Evolutionary conservation across 2,113 vertebrate genomes (phyloP).

Genomic region (Panurus biarmicus): DNA sequence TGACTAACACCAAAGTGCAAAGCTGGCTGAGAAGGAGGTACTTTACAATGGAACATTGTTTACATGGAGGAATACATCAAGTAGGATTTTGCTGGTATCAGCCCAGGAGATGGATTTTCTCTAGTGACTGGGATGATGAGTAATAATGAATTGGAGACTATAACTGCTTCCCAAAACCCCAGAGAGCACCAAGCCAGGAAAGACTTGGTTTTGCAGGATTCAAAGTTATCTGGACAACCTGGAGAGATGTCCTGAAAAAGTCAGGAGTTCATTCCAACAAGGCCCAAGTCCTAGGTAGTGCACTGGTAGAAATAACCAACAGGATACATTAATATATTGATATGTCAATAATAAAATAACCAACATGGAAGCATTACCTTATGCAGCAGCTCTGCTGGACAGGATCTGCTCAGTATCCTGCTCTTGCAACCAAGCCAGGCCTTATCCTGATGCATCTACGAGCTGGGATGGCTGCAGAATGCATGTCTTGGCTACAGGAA

Average conservation of each 20-base stretch:
- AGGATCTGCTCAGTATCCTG: background rate
- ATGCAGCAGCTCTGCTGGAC: background rate
- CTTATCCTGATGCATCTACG: background rate
- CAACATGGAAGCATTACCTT: background rate
- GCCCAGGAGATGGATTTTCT: background rate
- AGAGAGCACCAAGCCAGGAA: background rate
- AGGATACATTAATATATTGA: background rate
- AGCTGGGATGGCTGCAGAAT: background rate
- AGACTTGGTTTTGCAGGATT: background rate
- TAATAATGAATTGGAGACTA: background rate
- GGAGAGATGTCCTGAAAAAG: background rate
- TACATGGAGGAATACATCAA: background rate
- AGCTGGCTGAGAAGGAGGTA: background rate
- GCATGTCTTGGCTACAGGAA: background rate
- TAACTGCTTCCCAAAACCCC: background rate
- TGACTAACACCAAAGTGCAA: background rate
- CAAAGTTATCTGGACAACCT: background rate
- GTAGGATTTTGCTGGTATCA: background rate
- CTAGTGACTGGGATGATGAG: background rate
- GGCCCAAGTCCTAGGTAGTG: background rate
- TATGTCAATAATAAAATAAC: background rate
- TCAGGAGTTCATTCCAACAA: background rate
- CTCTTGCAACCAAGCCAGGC: background rate
- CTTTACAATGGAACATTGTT: background rate
- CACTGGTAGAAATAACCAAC: background rate